These are phyloP conservation scores for Limanda limanda DNA, from an alignment of 2,113 vertebrate species.

Conservation along the genomic window DNA sequence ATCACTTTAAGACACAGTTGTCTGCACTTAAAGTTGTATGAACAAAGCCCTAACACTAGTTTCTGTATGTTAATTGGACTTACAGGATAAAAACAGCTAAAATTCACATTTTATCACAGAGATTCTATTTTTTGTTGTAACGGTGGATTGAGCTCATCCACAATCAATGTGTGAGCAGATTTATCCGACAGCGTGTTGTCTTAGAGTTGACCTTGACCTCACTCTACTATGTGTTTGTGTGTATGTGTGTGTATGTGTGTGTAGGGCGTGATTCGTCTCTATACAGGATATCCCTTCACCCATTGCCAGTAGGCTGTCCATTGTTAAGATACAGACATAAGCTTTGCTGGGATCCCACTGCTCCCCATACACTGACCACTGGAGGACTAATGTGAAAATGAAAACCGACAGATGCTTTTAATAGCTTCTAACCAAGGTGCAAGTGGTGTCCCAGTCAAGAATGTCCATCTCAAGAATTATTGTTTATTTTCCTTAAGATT, in stretches of 20 bases:
- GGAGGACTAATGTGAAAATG: constrained; percentile 19
- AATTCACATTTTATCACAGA: neutral
- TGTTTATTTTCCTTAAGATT: too few species aligned
- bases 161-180: constrained; percentile 43
- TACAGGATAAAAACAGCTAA: too few species aligned
- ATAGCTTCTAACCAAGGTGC: neutral
- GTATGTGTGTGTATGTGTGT: constrained; percentile 54
- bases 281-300: constrained; percentile 86
- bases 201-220: constrained; percentile 80
- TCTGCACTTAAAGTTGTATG: too few species aligned
- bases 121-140: constrained; percentile 15
- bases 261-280: constrained; percentile 78
- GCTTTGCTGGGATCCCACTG: constrained; percentile 52
- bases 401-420: constrained; percentile 10
- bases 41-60: too few species aligned
- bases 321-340: constrained; percentile 79
- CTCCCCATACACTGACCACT: constrained; percentile 35
- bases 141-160: constrained; percentile 3
- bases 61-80: too few species aligned
- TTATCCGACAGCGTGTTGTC: constrained; percentile 69
- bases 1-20: neutral
- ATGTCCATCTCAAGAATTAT: neutral
- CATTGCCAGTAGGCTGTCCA: constrained; percentile 77
- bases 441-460: neutral
- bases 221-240: constrained; percentile 43